Evolutionary conservation across 2,888 invertebrate species (phyloP), one percentile per base, ranked within the genome.

Genomic region (Pollenia labialis): DNA sequence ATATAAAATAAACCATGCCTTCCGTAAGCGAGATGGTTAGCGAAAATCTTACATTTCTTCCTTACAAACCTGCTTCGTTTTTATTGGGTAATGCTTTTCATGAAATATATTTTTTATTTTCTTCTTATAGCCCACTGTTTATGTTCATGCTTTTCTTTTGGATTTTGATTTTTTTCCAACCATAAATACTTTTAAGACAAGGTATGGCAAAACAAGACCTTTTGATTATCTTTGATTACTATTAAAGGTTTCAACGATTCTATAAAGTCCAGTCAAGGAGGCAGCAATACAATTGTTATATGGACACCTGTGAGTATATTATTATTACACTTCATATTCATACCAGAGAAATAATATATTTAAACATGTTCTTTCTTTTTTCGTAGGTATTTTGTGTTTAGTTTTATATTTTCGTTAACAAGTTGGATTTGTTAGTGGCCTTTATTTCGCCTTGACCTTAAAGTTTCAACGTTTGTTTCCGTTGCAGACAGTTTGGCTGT

Each of bases 221-320:
- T 87, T 84, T 84, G 87, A 87, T 87, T 84, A 87, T 84, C 87
- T 84, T 81, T 87, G 87, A 87, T 87, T 87, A 56, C 77, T 81
- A 84, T 81, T 87, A 81, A 87, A 87, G 87, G 84, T 84, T 77
- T 81, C 84, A 80, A 83, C 79, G 69, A 72, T 81, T 81, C 56
- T 60, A 62, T 60, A 60, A 74, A 79, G 60, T 68, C 72, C 77
- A 74, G 68, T 54, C 76, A 58, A 75, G 66, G 56, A 60, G 77
- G 58, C 76, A 84, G 9, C 83, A 76, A 56, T 18, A 62, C 79
- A 75, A 64, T 69, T 74, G 69, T 79, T 81, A 84, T 66, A 81
- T 91, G 91, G 90, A 92, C 91, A 91, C 92, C 91, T 91, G 91
- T 91, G 91, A 91, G 91, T 91, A 90, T 91, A 90, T 91, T 92